Evolutionary conservation across 2,888 invertebrate genomes (phyloP).

Genomic region (Andrena fulva): DNA sequence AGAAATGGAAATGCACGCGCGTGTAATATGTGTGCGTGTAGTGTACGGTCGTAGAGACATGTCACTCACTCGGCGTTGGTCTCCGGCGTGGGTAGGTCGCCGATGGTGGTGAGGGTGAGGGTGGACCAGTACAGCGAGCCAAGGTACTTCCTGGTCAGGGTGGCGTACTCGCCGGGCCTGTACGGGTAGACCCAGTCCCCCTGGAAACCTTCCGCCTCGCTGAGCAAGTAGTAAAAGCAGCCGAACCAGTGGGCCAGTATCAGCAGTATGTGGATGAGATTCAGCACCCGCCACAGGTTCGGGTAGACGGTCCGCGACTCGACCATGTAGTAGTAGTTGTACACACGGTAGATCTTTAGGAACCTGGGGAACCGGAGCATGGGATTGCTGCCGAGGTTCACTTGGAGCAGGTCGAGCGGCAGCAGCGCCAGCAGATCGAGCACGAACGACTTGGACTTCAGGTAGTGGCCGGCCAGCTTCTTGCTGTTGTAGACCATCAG

Average conservation of each 20-base stretch:
- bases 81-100: constrained; percentile 97
- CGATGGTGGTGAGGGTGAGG: constrained; percentile 97
- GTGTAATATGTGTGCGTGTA: background rate
- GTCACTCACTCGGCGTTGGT: constrained; percentile 97
- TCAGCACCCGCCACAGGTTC: constrained; percentile 97
- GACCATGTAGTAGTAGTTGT: constrained; percentile 97
- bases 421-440: constrained; percentile 93
- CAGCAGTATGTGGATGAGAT: constrained; percentile 96
- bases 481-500: constrained; percentile 97
- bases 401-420: constrained; percentile 95
- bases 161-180: constrained; percentile 94
- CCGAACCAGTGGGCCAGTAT: constrained; percentile 99
- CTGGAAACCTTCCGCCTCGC: constrained; percentile 95
- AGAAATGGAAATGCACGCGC: background rate
- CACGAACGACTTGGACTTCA: constrained; percentile 93
- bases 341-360: constrained; percentile 95
- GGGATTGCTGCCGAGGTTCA: constrained; percentile 93
- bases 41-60: constrained; percentile 55
- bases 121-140: constrained; percentile 99
- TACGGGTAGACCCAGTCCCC: constrained; percentile 97
- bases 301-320: constrained; percentile 98
- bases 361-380: constrained; percentile 95
- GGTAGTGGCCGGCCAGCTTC: constrained; percentile 95
- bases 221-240: constrained; percentile 97
- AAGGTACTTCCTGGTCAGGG: constrained; percentile 95